A percentile compares a stretch with the other conserved stretches of the same genome.
These are phyloP conservation scores for Calidris pygmaea DNA, from an alignment of 2,113 vertebrate species.

Conservation along the genomic window DNA sequence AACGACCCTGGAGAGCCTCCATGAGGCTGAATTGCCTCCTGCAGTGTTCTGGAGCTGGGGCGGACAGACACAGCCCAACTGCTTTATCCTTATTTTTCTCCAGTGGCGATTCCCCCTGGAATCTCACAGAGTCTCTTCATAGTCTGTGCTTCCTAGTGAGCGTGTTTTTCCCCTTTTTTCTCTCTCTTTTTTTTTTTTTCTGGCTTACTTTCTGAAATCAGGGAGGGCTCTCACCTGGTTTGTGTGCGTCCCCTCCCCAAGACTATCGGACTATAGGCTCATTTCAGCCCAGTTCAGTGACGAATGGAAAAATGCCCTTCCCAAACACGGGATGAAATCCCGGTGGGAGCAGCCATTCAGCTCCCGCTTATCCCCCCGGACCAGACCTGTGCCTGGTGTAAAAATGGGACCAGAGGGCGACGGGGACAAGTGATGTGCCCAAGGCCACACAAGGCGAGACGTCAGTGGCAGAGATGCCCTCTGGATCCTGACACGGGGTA, in stretches of 20 bases:
- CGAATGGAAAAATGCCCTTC: background rate
- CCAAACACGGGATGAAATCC: background rate
- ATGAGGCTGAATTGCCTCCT: accelerated
- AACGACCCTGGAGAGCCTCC: accelerated
- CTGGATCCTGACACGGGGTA: accelerated
- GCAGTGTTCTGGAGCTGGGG: accelerated
- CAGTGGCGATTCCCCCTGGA: background rate
- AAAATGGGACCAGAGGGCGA: accelerated
- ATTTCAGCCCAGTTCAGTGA: background rate
- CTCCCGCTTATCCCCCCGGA: background rate
- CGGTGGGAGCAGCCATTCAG: background rate
- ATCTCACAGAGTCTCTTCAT: background rate
- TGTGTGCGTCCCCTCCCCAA: background rate
- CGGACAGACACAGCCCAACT: accelerated
- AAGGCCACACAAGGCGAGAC: background rate
- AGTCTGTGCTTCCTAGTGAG: background rate
- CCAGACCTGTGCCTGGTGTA: background rate
- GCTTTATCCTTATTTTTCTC: background rate
- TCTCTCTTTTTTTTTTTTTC: too few relatives aligned
- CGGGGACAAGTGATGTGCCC: background rate
- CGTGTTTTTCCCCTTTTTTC: accelerated
- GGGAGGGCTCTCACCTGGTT: background rate
- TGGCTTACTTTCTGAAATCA: background rate
- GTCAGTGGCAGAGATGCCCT: background rate
- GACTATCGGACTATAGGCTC: accelerated